Conservation (phyloP, 2,797 vertebrate species). For the Microchirus variegatus region DNA sequence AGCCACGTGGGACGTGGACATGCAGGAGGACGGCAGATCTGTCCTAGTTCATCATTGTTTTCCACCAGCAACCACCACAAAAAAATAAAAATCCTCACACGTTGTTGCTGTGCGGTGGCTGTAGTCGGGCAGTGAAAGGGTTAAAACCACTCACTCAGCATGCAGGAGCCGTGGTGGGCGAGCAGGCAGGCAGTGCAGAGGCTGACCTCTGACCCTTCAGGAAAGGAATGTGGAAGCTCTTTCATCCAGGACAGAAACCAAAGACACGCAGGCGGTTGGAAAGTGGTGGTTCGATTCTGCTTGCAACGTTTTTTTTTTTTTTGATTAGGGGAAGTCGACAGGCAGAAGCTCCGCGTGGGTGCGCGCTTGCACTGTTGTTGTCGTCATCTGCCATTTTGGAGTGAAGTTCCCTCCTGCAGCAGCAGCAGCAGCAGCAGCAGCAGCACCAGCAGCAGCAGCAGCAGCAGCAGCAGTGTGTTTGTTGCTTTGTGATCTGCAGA, state of each 20-base stretch:
- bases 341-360: slow-evolving; percentile 38
- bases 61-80: neutral
- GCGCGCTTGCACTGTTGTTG: slow-evolving; percentile 26
- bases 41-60: neutral
- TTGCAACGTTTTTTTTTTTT: slow-evolving; percentile 56
- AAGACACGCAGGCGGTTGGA: slow-evolving; percentile 75
- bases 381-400: slow-evolving; percentile 64
- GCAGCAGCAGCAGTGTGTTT: slow-evolving; percentile 17
- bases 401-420: slow-evolving; percentile 22
- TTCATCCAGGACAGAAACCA: slow-evolving; percentile 84
- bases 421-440: slow-evolving; percentile 7
- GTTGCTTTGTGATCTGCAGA: slow-evolving; percentile 26
- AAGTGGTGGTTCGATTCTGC: slow-evolving; percentile 71
- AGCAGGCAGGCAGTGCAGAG: slow-evolving; percentile 74
- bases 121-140: slow-evolving; percentile 56
- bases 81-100: too few relatives aligned
- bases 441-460: slow-evolving; percentile 5
- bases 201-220: slow-evolving; percentile 80
- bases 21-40: neutral
- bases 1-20: slow-evolving; percentile 16
- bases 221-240: slow-evolving; percentile 87
- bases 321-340: slow-evolving; percentile 56
- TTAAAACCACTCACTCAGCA: slow-evolving; percentile 78
- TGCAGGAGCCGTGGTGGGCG: slow-evolving; percentile 66
- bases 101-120: slow-evolving; percentile 5